These are phyloP conservation scores for Myiothlypis chrysogaster DNA, from an alignment of 2,797 vertebrate species.

Conservation along the genomic window DNA sequence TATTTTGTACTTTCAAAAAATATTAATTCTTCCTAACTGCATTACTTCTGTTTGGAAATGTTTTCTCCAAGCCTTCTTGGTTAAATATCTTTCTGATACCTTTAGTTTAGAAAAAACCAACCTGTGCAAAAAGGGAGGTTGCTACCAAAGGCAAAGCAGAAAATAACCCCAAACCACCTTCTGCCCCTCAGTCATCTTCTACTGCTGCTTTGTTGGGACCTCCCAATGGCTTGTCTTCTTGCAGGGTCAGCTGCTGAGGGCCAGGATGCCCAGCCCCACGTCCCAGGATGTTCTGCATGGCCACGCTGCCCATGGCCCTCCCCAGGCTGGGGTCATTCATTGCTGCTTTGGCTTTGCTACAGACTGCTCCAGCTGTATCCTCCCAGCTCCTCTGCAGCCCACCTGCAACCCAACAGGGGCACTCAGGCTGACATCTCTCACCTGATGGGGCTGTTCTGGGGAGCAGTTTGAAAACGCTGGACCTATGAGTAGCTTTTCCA, in stretches of 20 bases:
- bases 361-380: neutral
- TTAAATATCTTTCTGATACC: neutral
- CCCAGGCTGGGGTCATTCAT: neutral
- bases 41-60: neutral
- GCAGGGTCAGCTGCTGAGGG: neutral
- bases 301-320: neutral
- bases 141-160: neutral
- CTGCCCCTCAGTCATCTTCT: neutral
- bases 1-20: neutral
- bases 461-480: neutral
- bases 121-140: neutral
- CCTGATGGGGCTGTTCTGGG: rapidly evolving
- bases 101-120: neutral
- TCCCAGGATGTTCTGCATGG: rapidly evolving
- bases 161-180: neutral
- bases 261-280: rapidly evolving
- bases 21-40: neutral
- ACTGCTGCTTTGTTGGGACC: neutral
- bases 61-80: neutral
- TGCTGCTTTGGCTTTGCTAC: neutral
- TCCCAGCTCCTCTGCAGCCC: neutral
- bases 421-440: neutral
- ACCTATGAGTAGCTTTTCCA: neutral
- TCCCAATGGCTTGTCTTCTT: neutral
- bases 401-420: neutral